Evolutionary conservation across 2,888 invertebrate species (phyloP).

Genomic region (Caradrina clavipalpis): DNA sequence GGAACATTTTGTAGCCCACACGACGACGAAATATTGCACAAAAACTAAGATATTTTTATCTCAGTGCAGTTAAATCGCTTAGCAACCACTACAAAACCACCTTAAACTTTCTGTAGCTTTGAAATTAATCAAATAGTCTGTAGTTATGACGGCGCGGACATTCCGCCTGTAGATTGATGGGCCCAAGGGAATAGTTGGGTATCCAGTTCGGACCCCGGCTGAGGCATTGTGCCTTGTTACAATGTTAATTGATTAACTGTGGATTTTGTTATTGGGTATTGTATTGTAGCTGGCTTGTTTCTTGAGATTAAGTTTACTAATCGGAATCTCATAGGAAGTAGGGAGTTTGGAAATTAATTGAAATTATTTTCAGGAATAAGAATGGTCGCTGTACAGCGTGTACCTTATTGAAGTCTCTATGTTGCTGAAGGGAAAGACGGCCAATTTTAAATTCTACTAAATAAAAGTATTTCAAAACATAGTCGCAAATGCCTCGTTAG

Average conservation of each 20-base stretch:
- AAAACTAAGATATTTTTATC: too few species aligned
- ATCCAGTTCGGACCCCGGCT: constrained; percentile 46
- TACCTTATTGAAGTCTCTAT: too few species aligned
- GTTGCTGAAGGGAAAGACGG: too few species aligned
- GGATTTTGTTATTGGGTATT: constrained; percentile 33
- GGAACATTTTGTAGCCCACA: too few species aligned
- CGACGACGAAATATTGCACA: too few species aligned
- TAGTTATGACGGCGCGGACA: constrained; percentile 77
- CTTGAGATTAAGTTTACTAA: constrained; percentile 28
- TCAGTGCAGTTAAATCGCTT: background rate
- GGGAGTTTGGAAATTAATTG: background rate
- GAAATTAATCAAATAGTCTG: constrained; percentile 82
- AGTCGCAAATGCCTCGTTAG: too few species aligned
- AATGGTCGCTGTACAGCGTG: constrained; percentile 1
- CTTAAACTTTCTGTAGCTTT: constrained; percentile 64
- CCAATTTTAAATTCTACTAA: too few species aligned
- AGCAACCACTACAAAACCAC: constrained; percentile 13
- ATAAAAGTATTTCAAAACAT: too few species aligned
- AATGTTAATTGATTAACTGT: constrained; percentile 58
- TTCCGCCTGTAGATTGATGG: constrained; percentile 76
- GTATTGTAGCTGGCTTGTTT: constrained; percentile 38
- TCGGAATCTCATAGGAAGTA: background rate
- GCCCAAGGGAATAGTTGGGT: constrained; percentile 65
- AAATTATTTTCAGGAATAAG: background rate
- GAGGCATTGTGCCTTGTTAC: constrained; percentile 39